A percentile compares a stretch with the other conserved stretches of the same genome.
phyloP scores from a whole-genome alignment of 2,113 vertebrate species.

The Daphoenositta chrysoptera region DNA sequence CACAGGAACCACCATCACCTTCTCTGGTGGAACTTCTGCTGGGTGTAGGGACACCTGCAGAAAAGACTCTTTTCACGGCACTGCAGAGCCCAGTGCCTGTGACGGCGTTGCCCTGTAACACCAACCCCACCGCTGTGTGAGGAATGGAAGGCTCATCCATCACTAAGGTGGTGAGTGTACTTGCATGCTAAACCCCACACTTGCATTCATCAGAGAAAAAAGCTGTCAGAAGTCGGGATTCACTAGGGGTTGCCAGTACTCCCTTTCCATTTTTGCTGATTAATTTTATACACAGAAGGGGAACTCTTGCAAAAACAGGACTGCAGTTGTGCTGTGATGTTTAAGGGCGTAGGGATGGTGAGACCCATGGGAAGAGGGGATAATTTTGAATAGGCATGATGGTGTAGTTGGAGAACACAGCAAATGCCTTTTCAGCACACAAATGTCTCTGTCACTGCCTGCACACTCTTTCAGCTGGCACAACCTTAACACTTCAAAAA shows the following conservation, averaged over 20 bases:
- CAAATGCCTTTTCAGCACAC: background rate
- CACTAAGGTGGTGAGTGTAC: background rate
- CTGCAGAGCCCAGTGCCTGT: background rate
- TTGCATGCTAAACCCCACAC: background rate
- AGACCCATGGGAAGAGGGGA: background rate
- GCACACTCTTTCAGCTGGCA: background rate
- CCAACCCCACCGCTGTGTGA: background rate
- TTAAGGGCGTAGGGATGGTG: fast-evolving
- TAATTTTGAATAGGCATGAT: background rate
- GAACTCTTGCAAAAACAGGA: background rate
- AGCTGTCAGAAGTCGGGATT: background rate
- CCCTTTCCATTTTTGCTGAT: background rate
- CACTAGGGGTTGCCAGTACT: background rate
- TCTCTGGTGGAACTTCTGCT: background rate
- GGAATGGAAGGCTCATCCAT: background rate
- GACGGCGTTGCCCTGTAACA: background rate
- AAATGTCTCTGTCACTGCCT: background rate
- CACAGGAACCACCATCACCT: background rate
- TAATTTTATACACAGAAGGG: background rate
- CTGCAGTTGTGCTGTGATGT: background rate
- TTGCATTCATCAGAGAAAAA: background rate
- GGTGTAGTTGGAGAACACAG: background rate
- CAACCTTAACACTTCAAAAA: background rate
- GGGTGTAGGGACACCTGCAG: background rate
- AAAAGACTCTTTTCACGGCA: background rate